Evolutionary conservation across 2,797 vertebrate species (phyloP), one percentile per base, ranked within the genome.

Genomic region (Tachyglossus aculeatus): DNA sequence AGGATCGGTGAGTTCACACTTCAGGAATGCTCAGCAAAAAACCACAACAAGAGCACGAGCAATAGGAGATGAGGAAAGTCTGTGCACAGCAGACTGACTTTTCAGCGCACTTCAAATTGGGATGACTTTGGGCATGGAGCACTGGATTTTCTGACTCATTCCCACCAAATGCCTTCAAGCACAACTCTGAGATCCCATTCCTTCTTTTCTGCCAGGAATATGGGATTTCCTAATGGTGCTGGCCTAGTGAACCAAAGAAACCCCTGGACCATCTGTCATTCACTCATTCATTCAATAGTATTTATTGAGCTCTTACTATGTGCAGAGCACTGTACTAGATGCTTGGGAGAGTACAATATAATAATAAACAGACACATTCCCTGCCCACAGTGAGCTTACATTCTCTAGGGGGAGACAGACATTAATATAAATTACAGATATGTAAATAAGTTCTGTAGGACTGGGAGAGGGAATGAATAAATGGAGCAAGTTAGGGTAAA

Each of bases 1-100:
- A 69, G 36, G 57, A 81, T 59, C 27, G 24, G 43, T 3, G 2
- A 65, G 60, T 73, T 83, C 71, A 79, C 1, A 0, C 70, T 4
- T 48, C 16, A 59, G 55, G 52, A 77, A 81, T 75, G 54, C 29
- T 39, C 43, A 52, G 19, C 64, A 69, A n/a, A 67, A 63, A 69
- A 59, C 71, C 45, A 77, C 80, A 72, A 70, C 33, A 62, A 77
- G 33, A 7, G 41, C 29, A 66, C 22, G 67, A 70, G 74, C n/a
- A 43, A 64, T 24, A 43, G 37, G 31, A 77, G 72, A 68, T 52
- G 38, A 62, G 38, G 52, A 64, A 67, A 80, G 60, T 40, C 56
- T 74, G 3, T 31, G 27, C 1, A 21, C 15, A 27, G 24, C 22
- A 60, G 39, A 3, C 22, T 1, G 3, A 25, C 36, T 57, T 74